Evolutionary conservation across 2,888 invertebrate genomes (phyloP).

Genomic region (Entomobrya multifasciata): DNA sequence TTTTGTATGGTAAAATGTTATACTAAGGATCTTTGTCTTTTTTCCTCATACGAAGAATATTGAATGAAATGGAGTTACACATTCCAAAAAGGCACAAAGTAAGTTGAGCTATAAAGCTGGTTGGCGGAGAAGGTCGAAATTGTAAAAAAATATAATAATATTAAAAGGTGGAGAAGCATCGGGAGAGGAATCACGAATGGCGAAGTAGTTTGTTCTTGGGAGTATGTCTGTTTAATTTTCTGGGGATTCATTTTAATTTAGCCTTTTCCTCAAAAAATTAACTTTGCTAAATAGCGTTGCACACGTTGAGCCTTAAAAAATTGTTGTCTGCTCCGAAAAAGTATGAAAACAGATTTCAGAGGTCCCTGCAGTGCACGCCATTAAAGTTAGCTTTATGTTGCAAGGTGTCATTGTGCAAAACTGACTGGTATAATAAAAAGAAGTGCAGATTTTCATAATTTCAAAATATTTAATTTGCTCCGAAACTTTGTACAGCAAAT

Average conservation of each 20-base stretch:
- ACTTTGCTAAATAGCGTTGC: neutral
- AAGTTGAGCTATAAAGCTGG: neutral
- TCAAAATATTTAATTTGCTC: too few species aligned
- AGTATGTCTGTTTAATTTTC: neutral
- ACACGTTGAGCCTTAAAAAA: too few species aligned
- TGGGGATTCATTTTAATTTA: too few species aligned
- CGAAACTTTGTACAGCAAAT: too few species aligned
- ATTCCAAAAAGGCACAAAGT: neutral
- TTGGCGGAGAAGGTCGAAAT: conserved; percentile 34
- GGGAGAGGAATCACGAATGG: neutral
- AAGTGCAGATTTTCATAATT: too few species aligned
- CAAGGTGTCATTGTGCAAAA: too few species aligned
- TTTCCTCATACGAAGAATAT: neutral
- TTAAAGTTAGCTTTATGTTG: neutral
- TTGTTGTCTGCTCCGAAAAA: neutral
- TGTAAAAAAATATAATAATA: neutral
- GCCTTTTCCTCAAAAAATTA: neutral
- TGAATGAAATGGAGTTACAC: neutral
- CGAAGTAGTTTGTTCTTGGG: neutral
- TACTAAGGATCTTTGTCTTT: neutral
- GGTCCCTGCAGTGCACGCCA: too few species aligned
- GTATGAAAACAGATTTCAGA: too few species aligned
- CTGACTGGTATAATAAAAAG: too few species aligned
- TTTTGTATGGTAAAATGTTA: too few species aligned
- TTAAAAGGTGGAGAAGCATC: neutral